Percentiles rank a stretch among this genome's conserved stretches.
These are phyloP conservation scores for Muscicapa comitata DNA, from an alignment of 2,797 vertebrate genomes.

Conservation along the genomic window DNA sequence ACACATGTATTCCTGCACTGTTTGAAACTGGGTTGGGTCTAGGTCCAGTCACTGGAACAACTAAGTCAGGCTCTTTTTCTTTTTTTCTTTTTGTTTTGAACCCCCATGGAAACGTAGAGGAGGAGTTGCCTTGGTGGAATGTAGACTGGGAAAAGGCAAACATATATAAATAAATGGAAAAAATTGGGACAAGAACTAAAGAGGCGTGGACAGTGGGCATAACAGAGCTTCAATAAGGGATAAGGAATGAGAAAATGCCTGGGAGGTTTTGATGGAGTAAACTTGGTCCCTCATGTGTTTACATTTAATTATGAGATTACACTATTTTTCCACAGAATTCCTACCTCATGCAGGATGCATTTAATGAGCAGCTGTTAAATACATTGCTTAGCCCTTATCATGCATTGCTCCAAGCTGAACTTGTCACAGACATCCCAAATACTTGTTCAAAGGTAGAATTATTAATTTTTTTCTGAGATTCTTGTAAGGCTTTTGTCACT, in stretches of 20 bases:
- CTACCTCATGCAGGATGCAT: slow-evolving; percentile 5
- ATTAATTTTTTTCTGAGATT: not conserved
- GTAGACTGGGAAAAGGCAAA: not conserved
- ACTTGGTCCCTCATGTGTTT: slow-evolving; percentile 1
- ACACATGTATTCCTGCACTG: not conserved
- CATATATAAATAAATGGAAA: not conserved
- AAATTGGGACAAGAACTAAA: not conserved
- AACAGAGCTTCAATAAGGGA: not conserved
- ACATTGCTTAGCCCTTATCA: slow-evolving; percentile 24
- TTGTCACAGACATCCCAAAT: not conserved
- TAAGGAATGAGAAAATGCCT: not conserved
- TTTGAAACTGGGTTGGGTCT: not conserved
- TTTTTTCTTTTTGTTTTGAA: not conserved
- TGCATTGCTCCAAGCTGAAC: not conserved
- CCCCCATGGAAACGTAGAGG: not conserved
- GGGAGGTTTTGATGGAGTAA: slow-evolving; percentile 2
- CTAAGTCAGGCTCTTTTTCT: not conserved
- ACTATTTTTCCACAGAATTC: slow-evolving; percentile 32
- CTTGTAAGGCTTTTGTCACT: not conserved
- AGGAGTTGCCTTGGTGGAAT: not conserved
- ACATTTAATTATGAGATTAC: slow-evolving; percentile 35
- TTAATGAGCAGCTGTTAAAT: slow-evolving; percentile 51
- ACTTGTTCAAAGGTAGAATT: not conserved
- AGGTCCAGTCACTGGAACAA: not conserved
- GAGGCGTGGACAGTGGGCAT: not conserved